Evolutionary conservation across 2,113 vertebrate genomes (phyloP).

Genomic region (Silurus glanis): DNA sequence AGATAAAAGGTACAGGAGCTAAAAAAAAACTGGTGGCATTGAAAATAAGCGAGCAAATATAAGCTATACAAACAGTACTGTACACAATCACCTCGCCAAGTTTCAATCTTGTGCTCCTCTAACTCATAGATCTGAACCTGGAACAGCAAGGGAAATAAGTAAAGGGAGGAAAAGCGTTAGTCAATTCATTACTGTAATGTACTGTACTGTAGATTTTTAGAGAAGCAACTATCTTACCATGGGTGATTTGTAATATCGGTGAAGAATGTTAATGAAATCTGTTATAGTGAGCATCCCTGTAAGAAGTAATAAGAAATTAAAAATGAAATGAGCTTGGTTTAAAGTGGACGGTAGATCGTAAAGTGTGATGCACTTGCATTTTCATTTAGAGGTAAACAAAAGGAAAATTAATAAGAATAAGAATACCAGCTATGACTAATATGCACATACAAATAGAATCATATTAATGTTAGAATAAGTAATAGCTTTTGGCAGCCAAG

Average conservation of each 20-base stretch:
- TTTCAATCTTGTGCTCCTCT: constrained; percentile 96
- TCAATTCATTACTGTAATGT: not conserved
- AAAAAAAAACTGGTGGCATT: not conserved
- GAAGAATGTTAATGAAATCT: constrained; percentile 96
- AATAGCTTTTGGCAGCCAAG: not conserved
- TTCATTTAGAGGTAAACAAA: not conserved
- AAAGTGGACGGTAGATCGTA: not conserved
- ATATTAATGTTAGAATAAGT: constrained; percentile 4
- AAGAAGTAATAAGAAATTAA: constrained; percentile 16
- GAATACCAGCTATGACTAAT: not conserved
- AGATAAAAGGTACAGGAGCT: constrained; percentile 13
- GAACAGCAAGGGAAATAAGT: constrained; percentile 27
- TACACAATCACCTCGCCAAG: constrained; percentile 84
- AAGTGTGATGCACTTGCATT: not conserved
- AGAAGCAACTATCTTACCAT: constrained; percentile 76
- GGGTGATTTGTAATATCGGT: constrained; percentile 92
- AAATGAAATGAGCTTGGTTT: not conserved
- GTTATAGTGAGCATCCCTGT: constrained; percentile 98
- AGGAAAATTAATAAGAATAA: not conserved
- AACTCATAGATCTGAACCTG: constrained; percentile 97
- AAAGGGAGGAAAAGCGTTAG: not conserved
- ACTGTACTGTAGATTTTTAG: not conserved
- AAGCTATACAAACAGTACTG: not conserved
- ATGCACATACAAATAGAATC: not conserved
- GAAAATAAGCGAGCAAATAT: not conserved